Evolutionary conservation across 2,113 vertebrate species (phyloP).

Genomic region (Theristicus caerulescens): DNA sequence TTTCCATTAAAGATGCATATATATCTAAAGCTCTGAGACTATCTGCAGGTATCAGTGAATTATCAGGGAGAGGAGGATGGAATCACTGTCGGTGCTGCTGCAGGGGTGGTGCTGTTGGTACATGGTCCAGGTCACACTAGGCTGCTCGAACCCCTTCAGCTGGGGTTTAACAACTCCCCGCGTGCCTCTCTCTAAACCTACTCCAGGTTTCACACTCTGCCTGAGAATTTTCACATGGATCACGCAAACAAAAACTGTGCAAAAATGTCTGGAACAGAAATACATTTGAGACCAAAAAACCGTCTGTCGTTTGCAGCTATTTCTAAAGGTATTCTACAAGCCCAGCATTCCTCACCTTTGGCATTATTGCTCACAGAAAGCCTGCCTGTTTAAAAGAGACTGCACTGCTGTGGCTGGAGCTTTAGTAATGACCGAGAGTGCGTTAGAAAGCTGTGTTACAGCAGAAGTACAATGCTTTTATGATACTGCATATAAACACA

Average conservation of each 20-base stretch:
- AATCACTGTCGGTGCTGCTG: neutral
- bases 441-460: fast-evolving
- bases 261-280: neutral
- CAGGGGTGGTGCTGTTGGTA: neutral
- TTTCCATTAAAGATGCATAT: neutral
- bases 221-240: neutral
- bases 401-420: neutral
- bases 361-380: neutral
- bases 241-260: neutral
- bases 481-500: fast-evolving
- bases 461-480: neutral
- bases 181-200: neutral
- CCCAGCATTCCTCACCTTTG: neutral
- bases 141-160: fast-evolving
- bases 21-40: neutral
- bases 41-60: neutral
- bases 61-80: neutral
- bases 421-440: neutral
- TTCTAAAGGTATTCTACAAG: neutral
- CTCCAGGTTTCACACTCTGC: neutral
- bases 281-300: neutral
- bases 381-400: too few species aligned
- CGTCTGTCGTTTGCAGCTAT: neutral
- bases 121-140: fast-evolving
- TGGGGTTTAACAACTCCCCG: neutral